Base-by-base conservation (phyloP, 1,140 invertebrate genomes). In the Drosophila malerkotliana region DNA sequence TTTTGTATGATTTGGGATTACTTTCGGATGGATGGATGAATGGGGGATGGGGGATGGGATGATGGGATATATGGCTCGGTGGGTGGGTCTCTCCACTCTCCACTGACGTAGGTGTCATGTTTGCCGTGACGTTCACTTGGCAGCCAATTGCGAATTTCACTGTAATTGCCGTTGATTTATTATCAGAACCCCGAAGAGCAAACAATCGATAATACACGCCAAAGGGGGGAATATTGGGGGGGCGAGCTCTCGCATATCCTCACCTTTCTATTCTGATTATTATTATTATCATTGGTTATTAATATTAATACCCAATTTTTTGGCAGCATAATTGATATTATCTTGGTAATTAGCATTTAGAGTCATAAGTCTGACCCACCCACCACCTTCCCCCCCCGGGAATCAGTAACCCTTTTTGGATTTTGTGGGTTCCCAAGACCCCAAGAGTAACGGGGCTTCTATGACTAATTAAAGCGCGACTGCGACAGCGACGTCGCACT, bases 121-220 rank as follows among this genome's bases (percentile, higher is more conserved):
- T 64, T 60, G 41, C 55, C 56, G 79, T 85, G 82, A 85, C 82
- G 82, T 87, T 52, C 59, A 58, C 44, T 18, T 47, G 44, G 59
- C 67, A 64, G 64, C 61, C 54, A 87, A 78, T 82, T 66, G 72
- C 72, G 72, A 75, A 75, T 58, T 75, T 87, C 79, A 39, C 74
- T 59, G 41, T 85, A 85, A 85, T 82, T 85, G 62, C 52, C 71
- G 34, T 21, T 72, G 51, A 87, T 78, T 79, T 54, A 81, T 78
- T 79, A 72, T 56, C 56, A 44, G 41, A 8, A 9, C 49, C 8
- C 32, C 34, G 4, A n/a, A 30, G 30, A n/a, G 18, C 61, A 49
- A 49, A 37, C 51, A 53, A 48, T 48, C 26, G 32, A 55, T 58
- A 54, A 44, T 8, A 8, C 3, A 1, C 18, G 18, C 18, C 26